These are phyloP conservation scores for Electrophaes corylata DNA, from an alignment of 2,888 invertebrate genomes.

Conservation along the genomic window DNA sequence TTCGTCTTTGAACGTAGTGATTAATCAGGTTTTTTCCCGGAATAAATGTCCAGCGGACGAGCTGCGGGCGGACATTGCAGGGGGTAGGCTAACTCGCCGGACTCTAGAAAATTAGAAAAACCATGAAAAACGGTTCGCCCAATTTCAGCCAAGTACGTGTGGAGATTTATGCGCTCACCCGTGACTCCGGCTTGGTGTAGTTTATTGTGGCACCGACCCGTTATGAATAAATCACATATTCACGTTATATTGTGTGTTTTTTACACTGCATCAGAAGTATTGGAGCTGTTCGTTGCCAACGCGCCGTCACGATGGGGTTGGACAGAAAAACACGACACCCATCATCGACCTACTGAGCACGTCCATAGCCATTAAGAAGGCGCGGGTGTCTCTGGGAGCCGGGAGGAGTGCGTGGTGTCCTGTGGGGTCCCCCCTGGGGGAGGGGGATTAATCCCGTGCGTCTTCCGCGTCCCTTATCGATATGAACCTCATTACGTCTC, in stretches of 20 bases:
- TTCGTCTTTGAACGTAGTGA: constrained; percentile 70
- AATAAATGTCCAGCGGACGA: constrained; percentile 59
- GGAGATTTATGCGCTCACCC: constrained; percentile 27
- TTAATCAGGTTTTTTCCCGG: constrained; percentile 72
- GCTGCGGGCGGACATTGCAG: constrained; percentile 34
- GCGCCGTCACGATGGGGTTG: no score
- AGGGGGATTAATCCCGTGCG: constrained; percentile 48
- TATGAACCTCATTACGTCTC: constrained; percentile 45
- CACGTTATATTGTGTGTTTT: no score
- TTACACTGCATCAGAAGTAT: no score
- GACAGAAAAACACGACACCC: no score
- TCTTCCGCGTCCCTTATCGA: constrained; percentile 48
- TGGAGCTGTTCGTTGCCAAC: no score
- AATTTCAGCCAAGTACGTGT: constrained; percentile 30
- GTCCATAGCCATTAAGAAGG: no score
- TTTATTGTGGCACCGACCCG: constrained; percentile 3
- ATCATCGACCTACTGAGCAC: no score
- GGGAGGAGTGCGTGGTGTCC: no score
- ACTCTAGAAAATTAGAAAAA: constrained; percentile 35
- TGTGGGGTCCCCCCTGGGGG: no score
- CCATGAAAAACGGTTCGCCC: constrained; percentile 31
- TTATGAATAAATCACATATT: no score
- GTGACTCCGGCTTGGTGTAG: constrained; percentile 8
- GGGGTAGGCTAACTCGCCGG: constrained; percentile 16
- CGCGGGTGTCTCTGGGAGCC: no score